Evolutionary conservation across 2,113 vertebrate genomes (phyloP), one percentile per base, ranked within the genome.

Genomic region (Taxidea taxus): DNA sequence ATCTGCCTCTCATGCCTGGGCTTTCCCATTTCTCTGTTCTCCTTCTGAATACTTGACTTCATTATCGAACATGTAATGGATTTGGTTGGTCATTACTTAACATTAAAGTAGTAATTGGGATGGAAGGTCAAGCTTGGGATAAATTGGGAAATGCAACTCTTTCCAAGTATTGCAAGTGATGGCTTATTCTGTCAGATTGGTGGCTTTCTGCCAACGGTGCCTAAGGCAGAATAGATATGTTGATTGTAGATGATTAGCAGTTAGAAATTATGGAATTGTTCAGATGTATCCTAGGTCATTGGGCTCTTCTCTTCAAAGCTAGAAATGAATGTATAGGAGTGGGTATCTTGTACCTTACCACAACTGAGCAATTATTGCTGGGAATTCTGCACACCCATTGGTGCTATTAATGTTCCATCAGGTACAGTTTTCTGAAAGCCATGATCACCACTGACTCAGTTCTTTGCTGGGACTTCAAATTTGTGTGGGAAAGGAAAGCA

Each of bases 291-390:
- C 62, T 77, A 81, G 47, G 70, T 95, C 47, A 25, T 2, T 83
- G 66, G 62, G 31, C 66, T 75, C n/a, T 81, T 91, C 56, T 90
- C 44, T 86, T 49, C 88, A 2, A 21, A 93, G 29, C 47, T 89
- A 47, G 42, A 96, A 95, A 91, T 93, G 83, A 93, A 86, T 56
- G n/a, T 74, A 34, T 49, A 80, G 86, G 86, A 81, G 20, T 51
- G 62, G 31, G 15, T 95, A 16, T 85, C 13, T 74, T 85, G 10
- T 0, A 49, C 54, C 56, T 42, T 18, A 64, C 31, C 56, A 70
- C 37, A 39, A 58, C 7, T 18, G n/a, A 87, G 94, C 16, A 51
- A 44, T 60, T 92, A 39, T 39, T 84, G 64, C 47, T 89, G 68
- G 37, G 80, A 21, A 94, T 74, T 91, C 87, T 93, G 95, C 23